A percentile compares a stretch with the other conserved stretches of the same genome.
phyloP scores from a whole-genome alignment of 2,888 invertebrate genomes.

The Parnassius glacialis region DNA sequence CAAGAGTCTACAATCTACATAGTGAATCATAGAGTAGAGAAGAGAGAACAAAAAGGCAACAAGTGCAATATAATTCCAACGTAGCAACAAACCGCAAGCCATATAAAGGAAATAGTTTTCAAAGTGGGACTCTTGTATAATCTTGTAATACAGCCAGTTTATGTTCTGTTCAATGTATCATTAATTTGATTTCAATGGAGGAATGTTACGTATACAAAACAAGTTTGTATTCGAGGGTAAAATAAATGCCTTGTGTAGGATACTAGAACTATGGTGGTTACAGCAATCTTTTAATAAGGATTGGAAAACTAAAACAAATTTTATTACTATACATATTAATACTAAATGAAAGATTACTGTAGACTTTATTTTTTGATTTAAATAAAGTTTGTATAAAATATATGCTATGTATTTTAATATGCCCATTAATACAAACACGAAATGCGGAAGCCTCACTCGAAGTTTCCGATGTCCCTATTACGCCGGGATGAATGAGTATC shows the following conservation, averaged over 20 bases:
- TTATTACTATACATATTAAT: conserved; percentile 69
- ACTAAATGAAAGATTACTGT: conserved; percentile 72
- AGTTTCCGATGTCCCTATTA: conserved; percentile 37
- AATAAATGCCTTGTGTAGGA: neutral
- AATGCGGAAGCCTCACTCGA: neutral
- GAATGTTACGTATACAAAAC: conserved; percentile 5
- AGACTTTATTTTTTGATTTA: conserved; percentile 81
- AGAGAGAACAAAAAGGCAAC: neutral
- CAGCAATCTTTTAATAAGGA: conserved; percentile 20
- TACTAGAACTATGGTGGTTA: neutral
- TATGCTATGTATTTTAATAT: conserved; percentile 34
- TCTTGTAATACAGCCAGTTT: neutral
- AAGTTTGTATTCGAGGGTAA: conserved; percentile 41
- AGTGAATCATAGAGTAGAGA: neutral
- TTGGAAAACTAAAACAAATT: conserved; percentile 62
- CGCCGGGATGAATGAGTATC: neutral
- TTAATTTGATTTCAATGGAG: neutral
- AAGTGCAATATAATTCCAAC: neutral
- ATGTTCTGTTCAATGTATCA: neutral
- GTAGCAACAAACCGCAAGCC: neutral
- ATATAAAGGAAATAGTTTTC: no score
- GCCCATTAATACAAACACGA: neutral
- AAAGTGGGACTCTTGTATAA: neutral
- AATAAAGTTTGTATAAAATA: conserved; percentile 80
- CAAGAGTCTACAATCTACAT: neutral